Percentiles rank a stretch among this genome's conserved stretches.
Evolutionary conservation across 2,113 vertebrate species (phyloP).

Genomic region (Cichladusa arquata): DNA sequence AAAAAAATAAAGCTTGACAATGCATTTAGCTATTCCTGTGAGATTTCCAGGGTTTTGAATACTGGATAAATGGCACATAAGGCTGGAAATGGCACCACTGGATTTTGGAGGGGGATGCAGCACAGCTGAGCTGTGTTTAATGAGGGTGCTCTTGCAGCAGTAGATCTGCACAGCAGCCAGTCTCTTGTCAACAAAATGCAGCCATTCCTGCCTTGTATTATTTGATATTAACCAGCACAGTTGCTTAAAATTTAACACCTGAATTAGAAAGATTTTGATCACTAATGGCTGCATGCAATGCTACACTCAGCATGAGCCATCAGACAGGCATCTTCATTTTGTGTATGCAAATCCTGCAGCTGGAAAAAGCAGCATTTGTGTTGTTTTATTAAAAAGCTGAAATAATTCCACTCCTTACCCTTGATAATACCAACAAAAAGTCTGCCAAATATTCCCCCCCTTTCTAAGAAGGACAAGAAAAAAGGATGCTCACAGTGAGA

Average conservation of each 20-base stretch:
- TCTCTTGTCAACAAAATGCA: neutral
- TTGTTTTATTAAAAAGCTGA: neutral
- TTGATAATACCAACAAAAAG: neutral
- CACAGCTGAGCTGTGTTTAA: neutral
- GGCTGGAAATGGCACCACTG: neutral
- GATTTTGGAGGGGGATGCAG: neutral
- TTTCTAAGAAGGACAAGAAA: neutral
- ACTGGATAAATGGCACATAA: neutral
- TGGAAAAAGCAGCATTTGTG: neutral
- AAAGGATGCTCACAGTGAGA: neutral
- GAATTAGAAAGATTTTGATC: constrained; percentile 57
- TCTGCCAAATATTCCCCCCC: neutral
- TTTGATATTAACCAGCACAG: constrained; percentile 30
- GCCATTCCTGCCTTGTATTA: neutral
- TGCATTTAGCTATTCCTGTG: neutral
- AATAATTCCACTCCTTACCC: neutral
- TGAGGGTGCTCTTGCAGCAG: neutral
- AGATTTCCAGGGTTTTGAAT: neutral
- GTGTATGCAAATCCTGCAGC: neutral
- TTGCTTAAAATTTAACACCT: constrained; percentile 55
- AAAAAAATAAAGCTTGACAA: neutral
- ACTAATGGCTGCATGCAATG: neutral
- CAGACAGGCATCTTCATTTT: constrained; percentile 34
- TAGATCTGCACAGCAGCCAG: neutral
- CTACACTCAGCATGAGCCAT: constrained; percentile 1